Percentiles rank a stretch among this genome's conserved stretches.
Conservation (phyloP, 2,797 vertebrate species). For the Squalus acanthias region DNA sequence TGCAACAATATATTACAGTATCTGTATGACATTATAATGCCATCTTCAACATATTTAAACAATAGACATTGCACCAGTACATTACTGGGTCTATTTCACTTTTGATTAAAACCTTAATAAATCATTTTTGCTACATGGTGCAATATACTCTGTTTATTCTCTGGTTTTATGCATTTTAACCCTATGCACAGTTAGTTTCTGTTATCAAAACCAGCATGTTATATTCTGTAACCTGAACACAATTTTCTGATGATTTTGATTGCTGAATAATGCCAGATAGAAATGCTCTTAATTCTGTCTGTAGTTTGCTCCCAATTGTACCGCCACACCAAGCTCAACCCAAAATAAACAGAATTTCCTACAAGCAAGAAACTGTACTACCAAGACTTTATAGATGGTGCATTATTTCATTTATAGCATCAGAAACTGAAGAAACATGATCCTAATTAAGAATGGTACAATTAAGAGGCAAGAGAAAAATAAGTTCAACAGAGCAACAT, state of each 20-base stretch:
- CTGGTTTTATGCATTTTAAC: background rate
- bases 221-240: background rate
- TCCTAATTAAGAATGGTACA: background rate
- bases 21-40: background rate
- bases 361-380: background rate
- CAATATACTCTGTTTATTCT: background rate
- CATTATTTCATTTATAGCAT: background rate
- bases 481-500: background rate
- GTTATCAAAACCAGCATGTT: background rate
- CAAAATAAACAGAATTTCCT: background rate
- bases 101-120: conserved; percentile 11
- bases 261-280: background rate
- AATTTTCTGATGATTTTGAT: background rate
- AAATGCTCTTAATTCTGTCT: background rate
- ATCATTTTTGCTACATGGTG: background rate
- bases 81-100: background rate
- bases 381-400: background rate
- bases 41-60: background rate
- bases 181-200: background rate
- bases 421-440: background rate
- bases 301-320: background rate
- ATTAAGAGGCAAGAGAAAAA: background rate
- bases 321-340: background rate
- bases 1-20: background rate
- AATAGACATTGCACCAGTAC: background rate